A percentile compares a stretch with the other conserved stretches of the same genome.
These are phyloP conservation scores for Eupithecia subumbrata DNA, from an alignment of 2,888 invertebrate species.

Conservation along the genomic window DNA sequence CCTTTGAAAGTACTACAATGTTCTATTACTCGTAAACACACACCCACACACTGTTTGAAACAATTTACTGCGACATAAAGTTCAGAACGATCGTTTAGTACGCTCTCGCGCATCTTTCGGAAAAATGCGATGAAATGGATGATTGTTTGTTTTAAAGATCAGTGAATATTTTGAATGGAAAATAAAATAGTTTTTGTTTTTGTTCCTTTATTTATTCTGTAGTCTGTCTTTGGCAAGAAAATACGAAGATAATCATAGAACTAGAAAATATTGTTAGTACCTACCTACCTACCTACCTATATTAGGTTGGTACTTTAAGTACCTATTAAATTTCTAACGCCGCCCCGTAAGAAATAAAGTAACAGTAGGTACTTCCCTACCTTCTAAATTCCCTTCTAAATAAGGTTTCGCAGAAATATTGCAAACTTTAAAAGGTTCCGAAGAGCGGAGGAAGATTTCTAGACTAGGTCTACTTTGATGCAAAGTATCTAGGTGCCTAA, in stretches of 20 bases:
- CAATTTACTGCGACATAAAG: constrained; percentile 59
- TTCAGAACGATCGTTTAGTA: constrained; percentile 45
- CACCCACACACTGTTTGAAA: constrained; percentile 53
- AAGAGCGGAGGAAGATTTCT: not conserved
- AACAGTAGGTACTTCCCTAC: not conserved
- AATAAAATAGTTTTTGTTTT: not conserved
- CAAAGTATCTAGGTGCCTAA: not conserved
- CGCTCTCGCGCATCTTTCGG: constrained; percentile 5
- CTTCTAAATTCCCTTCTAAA: too few relatives aligned
- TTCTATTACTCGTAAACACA: constrained; percentile 32
- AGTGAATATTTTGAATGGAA: not conserved
- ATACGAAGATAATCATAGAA: not conserved
- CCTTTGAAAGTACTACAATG: constrained; percentile 36
- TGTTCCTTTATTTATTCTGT: not conserved
- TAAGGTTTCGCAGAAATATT: not conserved
- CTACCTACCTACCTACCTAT: not conserved
- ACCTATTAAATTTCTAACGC: too few relatives aligned
- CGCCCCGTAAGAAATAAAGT: too few relatives aligned
- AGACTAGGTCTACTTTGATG: not conserved
- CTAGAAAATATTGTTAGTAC: not conserved
- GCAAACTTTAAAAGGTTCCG: not conserved
- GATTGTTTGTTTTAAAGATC: not conserved
- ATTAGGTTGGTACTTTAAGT: too few relatives aligned
- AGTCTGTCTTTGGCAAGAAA: not conserved
- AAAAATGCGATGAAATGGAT: not conserved